Evolutionary conservation across 2,888 invertebrate genomes (phyloP).

Genomic region (Eucera pruinosa): DNA sequence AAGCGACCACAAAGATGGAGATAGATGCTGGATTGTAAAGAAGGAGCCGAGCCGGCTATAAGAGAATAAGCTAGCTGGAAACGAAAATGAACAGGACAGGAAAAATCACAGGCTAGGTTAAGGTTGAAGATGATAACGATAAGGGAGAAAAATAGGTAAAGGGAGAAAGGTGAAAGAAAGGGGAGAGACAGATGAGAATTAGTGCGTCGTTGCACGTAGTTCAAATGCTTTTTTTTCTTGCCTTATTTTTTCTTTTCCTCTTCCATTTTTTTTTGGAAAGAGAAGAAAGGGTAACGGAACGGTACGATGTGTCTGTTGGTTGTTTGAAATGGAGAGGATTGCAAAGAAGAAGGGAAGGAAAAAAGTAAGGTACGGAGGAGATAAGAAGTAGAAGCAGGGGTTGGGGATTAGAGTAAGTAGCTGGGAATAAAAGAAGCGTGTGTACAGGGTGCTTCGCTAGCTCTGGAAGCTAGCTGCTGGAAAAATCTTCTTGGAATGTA

Average conservation of each 20-base stretch:
- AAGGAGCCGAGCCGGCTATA: constrained; percentile 27
- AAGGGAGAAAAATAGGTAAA: constrained; percentile 15
- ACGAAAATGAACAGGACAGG: constrained; percentile 55
- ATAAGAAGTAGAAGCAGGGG: constrained; percentile 29
- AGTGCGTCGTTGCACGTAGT: constrained; percentile 44
- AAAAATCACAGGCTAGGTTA: constrained; percentile 27
- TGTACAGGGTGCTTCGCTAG: constrained; percentile 9
- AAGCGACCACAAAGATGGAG: constrained; percentile 49
- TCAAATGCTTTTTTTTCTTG: not conserved
- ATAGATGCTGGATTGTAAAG: constrained; percentile 43
- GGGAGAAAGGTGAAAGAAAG: not conserved
- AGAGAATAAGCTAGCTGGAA: constrained; percentile 49
- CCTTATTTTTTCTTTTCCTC: no score
- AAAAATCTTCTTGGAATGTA: not conserved
- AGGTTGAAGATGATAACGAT: constrained; percentile 30
- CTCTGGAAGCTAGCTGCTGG: no score
- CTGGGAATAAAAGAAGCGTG: constrained; percentile 11
- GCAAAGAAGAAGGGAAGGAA: constrained; percentile 7
- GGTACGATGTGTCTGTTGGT: constrained; percentile 15
- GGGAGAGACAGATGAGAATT: constrained; percentile 20
- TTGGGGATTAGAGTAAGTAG: constrained; percentile 37
- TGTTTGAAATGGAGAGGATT: constrained; percentile 28
- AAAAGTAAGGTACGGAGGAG: constrained; percentile 41
- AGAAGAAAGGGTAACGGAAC: constrained; percentile 6
- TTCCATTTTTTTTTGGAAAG: not conserved